phyloP scores from a whole-genome alignment of 2,888 invertebrate species.

The Epiblema foenella region DNA sequence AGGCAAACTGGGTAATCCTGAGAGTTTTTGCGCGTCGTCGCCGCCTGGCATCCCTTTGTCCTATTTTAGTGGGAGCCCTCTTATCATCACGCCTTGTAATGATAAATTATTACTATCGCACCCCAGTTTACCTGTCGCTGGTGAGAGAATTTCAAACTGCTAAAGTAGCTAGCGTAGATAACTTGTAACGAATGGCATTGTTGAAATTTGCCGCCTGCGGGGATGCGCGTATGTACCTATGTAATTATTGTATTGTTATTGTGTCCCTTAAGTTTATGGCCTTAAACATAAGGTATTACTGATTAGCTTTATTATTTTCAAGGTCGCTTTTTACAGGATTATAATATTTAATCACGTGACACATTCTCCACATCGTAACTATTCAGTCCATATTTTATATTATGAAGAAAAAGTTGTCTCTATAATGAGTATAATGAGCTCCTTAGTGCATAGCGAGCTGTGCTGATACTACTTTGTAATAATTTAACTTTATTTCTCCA shows the following conservation, averaged over 20 bases:
- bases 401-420: too few species aligned
- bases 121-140: slow-evolving; percentile 44
- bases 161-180: slow-evolving; percentile 41
- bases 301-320: neutral
- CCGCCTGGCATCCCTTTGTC: slow-evolving; percentile 64
- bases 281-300: neutral
- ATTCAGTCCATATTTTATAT: too few species aligned
- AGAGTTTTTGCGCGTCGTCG: slow-evolving; percentile 64
- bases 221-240: slow-evolving; percentile 7
- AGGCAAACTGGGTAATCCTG: slow-evolving; percentile 71
- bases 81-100: slow-evolving; percentile 73
- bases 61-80: slow-evolving; percentile 61
- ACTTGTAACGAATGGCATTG: slow-evolving; percentile 40
- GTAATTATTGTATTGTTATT: neutral
- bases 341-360: too few species aligned
- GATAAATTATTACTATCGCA: slow-evolving; percentile 67
- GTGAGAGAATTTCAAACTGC: slow-evolving; percentile 42
- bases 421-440: too few species aligned
- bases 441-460: too few species aligned
- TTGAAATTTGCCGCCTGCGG: slow-evolving; percentile 35
- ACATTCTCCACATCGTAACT: too few species aligned
- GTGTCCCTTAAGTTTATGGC: neutral
- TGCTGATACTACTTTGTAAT: too few species aligned
- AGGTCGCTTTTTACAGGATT: neutral
- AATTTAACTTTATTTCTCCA: too few species aligned